phyloP scores from a whole-genome alignment of 1,140 invertebrate species.

The Drosophila asahinai region DNA sequence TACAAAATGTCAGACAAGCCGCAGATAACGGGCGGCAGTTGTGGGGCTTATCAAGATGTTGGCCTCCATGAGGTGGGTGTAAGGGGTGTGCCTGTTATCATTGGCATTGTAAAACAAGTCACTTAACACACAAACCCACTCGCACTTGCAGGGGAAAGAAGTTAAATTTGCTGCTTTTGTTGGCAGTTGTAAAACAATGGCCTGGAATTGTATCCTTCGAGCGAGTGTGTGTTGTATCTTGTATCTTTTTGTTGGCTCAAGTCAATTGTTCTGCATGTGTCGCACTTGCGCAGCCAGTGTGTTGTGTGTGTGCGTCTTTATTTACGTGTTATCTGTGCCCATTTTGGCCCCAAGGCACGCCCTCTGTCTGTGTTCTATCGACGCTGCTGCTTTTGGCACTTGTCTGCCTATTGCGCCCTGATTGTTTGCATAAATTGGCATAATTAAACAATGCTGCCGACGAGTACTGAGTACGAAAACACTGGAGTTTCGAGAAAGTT shows the following conservation, averaged over 20 bases:
- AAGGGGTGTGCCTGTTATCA: constrained; percentile 64
- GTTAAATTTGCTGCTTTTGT: constrained; percentile 80
- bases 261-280: constrained; percentile 76
- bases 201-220: constrained; percentile 64
- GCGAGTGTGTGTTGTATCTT: constrained; percentile 61
- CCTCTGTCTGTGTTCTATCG: constrained; percentile 31
- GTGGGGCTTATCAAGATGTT: constrained; percentile 65
- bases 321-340: constrained; percentile 57
- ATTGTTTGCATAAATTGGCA: constrained; percentile 82
- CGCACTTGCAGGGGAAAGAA: constrained; percentile 46
- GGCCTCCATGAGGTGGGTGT: constrained; percentile 8
- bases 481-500: constrained; percentile 3
- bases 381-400: constrained; percentile 60
- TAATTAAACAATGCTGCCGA: constrained; percentile 70
- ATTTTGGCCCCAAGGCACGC: constrained; percentile 68
- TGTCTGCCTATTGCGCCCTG: constrained; percentile 76
- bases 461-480: constrained; percentile 7
- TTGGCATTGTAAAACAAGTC: constrained; percentile 80
- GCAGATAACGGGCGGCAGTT: constrained; percentile 51
- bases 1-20: constrained; percentile 74
- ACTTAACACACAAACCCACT: constrained; percentile 65
- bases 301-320: constrained; percentile 22
- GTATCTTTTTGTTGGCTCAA: constrained; percentile 69
- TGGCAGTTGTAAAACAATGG: constrained; percentile 78
- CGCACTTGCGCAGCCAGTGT: constrained; percentile 21